phyloP scores from a whole-genome alignment of 2,888 invertebrate genomes.

The Cantharis rustica region DNA sequence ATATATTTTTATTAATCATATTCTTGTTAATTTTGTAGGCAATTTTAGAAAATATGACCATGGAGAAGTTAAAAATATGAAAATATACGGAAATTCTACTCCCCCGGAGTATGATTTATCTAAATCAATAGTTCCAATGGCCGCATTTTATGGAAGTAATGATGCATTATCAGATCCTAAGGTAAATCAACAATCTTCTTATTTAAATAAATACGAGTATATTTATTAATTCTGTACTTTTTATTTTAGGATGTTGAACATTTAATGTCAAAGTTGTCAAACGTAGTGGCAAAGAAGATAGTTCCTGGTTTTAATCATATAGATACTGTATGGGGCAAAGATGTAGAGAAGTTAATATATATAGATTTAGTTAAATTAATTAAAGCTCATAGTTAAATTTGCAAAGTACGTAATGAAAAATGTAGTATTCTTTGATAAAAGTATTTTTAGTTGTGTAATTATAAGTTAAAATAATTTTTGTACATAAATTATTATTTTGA shows the following conservation, averaged over 20 bases:
- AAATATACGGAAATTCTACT: not conserved
- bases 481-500: not conserved
- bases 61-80: not conserved
- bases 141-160: not conserved
- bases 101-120: not conserved
- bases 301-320: not conserved
- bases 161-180: not conserved
- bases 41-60: not conserved
- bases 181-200: not conserved
- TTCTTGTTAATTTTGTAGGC: not conserved
- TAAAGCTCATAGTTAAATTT: not conserved
- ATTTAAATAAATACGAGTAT: too few species aligned
- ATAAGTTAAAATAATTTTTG: not conserved
- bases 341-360: not conserved
- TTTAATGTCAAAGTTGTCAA: not conserved
- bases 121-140: not conserved
- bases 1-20: too few species aligned
- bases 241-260: not conserved
- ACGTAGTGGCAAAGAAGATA: not conserved
- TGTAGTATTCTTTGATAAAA: not conserved
- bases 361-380: not conserved
- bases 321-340: not conserved
- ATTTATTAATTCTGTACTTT: not conserved
- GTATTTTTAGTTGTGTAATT: not conserved
- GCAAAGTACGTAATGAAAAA: not conserved